A percentile compares a stretch with the other conserved stretches of the same genome.
phyloP scores from a whole-genome alignment of 2,888 invertebrate species.

The Magallana nippona region DNA sequence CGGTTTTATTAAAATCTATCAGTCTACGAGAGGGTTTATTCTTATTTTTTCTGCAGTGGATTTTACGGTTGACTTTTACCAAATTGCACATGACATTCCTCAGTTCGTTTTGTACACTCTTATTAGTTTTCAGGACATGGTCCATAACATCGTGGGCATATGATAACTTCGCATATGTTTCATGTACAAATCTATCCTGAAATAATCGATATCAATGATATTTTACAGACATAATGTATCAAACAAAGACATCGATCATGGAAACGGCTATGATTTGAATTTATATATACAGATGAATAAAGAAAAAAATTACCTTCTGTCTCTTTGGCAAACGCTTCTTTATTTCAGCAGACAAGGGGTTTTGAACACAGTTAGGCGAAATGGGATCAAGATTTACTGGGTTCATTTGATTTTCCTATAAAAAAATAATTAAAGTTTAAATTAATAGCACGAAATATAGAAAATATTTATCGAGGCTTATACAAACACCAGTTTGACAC shows the following conservation, averaged over 20 bases:
- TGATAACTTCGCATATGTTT: slow-evolving; percentile 9
- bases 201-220: neutral
- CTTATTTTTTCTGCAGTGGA: slow-evolving; percentile 2
- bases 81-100: neutral
- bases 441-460: no score
- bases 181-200: slow-evolving; percentile 1
- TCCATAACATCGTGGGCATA: neutral
- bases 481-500: no score
- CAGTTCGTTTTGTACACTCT: neutral
- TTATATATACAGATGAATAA: no score
- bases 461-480: no score
- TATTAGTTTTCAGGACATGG: no score
- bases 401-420: neutral
- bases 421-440: neutral
- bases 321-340: neutral
- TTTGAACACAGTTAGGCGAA: neutral
- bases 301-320: neutral
- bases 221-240: no score
- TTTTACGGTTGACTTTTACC: slow-evolving; percentile 7
- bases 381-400: neutral
- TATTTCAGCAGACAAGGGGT: neutral
- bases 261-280: no score
- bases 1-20: neutral
- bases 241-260: no score
- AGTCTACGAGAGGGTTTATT: neutral